phyloP scores from a whole-genome alignment of 2,888 invertebrate genomes.

The Hypena proboscidalis region DNA sequence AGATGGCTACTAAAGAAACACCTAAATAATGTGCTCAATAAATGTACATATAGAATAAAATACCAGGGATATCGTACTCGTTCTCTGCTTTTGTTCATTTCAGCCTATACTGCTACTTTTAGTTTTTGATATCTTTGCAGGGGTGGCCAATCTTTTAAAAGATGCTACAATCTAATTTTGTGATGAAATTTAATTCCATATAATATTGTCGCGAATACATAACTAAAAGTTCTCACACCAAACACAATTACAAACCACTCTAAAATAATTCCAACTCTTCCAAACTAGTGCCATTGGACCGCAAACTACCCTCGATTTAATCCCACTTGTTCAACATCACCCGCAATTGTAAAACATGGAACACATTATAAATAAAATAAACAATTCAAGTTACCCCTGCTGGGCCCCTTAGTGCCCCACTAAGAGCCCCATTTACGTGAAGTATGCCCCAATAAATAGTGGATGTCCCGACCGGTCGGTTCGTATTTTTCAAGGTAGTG shows the following conservation, averaged over 20 bases:
- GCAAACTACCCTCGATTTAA: constrained; percentile 16
- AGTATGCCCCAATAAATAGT: constrained; percentile 69
- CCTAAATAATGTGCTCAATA: no score
- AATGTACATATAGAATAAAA: no score
- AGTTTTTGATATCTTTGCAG: no score
- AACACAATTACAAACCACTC: not conserved
- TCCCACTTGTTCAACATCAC: constrained; percentile 15
- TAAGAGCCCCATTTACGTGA: constrained; percentile 67
- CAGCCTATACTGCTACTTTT: no score
- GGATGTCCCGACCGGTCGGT: constrained; percentile 45
- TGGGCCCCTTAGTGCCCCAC: constrained; percentile 39
- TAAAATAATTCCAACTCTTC: constrained; percentile 2
- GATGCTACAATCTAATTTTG: no score
- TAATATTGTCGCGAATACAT: no score
- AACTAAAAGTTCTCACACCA: no score
- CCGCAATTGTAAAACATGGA: constrained; percentile 36
- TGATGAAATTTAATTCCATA: no score
- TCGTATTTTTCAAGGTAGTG: constrained; percentile 61
- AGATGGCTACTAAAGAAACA: no score
- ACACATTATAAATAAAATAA: constrained; percentile 56
- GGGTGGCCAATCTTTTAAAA: no score
- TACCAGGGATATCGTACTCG: no score
- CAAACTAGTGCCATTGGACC: constrained; percentile 1
- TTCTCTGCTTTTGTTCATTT: no score
- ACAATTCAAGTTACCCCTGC: constrained; percentile 44